Percentiles rank a stretch among this genome's conserved stretches.
Conservation (phyloP, 2,888 invertebrate species). For the Leucophenga montana region DNA sequence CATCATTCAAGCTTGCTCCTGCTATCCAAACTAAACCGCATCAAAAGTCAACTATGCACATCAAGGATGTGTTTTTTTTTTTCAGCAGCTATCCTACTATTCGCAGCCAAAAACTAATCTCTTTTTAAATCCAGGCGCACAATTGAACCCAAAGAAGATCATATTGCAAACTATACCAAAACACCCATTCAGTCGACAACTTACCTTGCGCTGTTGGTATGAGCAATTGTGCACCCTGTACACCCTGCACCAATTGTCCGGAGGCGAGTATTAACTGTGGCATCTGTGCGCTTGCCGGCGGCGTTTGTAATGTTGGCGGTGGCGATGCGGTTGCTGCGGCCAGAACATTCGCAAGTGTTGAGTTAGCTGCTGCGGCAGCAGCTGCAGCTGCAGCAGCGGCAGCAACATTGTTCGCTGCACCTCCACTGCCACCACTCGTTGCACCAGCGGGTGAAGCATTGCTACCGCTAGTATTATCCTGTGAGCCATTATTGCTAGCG, state of each 20-base stretch:
- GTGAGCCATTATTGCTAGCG: constrained; percentile 30
- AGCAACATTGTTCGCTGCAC: not conserved
- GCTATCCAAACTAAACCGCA: not conserved
- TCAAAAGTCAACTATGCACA: not conserved
- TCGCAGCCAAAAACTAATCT: not conserved
- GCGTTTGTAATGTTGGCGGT: constrained; percentile 70
- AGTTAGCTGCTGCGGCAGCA: constrained; percentile 57
- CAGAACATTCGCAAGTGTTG: constrained; percentile 67
- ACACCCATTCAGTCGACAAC: constrained; percentile 8
- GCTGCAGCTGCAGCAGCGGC: constrained; percentile 66
- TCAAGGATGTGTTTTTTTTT: no score
- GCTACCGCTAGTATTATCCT: constrained; percentile 37
- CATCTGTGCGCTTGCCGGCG: constrained; percentile 76
- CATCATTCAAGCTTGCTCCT: not conserved
- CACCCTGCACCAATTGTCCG: constrained; percentile 92
- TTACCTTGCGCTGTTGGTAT: constrained; percentile 96
- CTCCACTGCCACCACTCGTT: constrained; percentile 39
- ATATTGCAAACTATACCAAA: not conserved
- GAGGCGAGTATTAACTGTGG: constrained; percentile 93
- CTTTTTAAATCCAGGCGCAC: not conserved
- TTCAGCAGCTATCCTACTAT: not conserved
- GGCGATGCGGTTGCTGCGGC: constrained; percentile 71
- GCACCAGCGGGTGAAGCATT: constrained; percentile 46
- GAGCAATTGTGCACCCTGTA: constrained; percentile 93
- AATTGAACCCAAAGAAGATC: not conserved